Percentiles rank a stretch among this genome's conserved stretches.
These are phyloP conservation scores for Lithobius niger DNA, from an alignment of 1,140 invertebrate species.

Conservation along the genomic window DNA sequence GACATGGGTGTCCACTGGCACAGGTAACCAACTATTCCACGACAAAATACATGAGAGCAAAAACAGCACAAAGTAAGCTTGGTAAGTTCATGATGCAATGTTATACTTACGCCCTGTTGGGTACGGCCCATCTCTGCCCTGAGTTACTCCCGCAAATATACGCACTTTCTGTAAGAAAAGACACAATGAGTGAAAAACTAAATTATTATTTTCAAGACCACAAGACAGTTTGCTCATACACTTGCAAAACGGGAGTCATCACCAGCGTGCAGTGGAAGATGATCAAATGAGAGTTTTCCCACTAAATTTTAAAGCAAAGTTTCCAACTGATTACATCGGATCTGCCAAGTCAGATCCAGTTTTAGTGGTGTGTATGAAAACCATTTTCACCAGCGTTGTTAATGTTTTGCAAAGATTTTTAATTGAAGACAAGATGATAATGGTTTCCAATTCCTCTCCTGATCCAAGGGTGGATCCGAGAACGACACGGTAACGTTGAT, in stretches of 20 bases:
- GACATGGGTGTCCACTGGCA: constrained; percentile 62
- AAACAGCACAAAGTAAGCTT: not conserved
- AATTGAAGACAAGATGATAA: no score
- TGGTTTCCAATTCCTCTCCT: no score
- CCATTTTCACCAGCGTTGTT: no score
- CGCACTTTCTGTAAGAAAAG: constrained; percentile 46
- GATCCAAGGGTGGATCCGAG: no score
- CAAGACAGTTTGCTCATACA: not conserved
- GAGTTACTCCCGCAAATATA: constrained; percentile 63
- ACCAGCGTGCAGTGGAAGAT: not conserved
- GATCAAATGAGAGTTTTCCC: not conserved
- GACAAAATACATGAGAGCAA: not conserved
- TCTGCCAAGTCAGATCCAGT: no score
- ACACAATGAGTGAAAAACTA: constrained; percentile 4
- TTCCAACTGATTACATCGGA: not conserved
- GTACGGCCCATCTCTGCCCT: constrained; percentile 44
- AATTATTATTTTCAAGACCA: not conserved
- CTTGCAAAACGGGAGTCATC: not conserved
- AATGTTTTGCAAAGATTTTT: no score
- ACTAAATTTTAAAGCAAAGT: not conserved
- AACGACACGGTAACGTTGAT: no score
- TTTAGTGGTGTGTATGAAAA: no score
- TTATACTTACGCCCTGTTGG: constrained; percentile 20
- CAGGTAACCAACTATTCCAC: constrained; percentile 44
- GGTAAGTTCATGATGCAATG: not conserved